Base-by-base conservation (phyloP, 2,888 invertebrate genomes). In the Acleris emargana region DNA sequence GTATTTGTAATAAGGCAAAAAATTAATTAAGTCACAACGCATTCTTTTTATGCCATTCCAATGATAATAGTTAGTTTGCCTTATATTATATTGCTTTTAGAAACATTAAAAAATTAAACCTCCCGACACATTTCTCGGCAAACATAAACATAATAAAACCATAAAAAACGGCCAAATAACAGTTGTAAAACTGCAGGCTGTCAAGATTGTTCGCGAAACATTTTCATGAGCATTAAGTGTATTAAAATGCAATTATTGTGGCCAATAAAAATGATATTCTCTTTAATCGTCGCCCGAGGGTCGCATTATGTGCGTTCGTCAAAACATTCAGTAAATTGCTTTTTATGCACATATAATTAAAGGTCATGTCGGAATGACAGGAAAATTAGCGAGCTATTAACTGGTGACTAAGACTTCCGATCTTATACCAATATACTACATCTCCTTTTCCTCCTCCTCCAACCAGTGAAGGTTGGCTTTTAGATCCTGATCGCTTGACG, bases 201-300 rank as follows among this genome's bases (percentile, higher is more conserved):
- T 75, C 75, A 75, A 75, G 73, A 71, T 72, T 72, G 71, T 71
- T 73, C 71, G 69, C 68, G 71, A 69, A 72, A 75, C 70, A 73
- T 74, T 79, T 82, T 78, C 71, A 75, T 74, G 72, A 69, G 69
- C 75, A 77, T 80, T 81, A 75, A 76, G 71, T 79, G 71, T 79
- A 85, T 84, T 82, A 84, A 84, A 86, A 83, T 78, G 81, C 80
- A 85, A 86, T 87, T 87, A 86, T 86, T 81, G 80, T 75, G 78
- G 79, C 78, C 80, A 79, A 86, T 84, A 82, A 81, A 81, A 77
- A 73, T 62, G 73, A 75, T 78, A 72, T 70, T 68, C 72, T 71
- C 72, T 78, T 75, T 85, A 85, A 84, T 81, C 76, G 72, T 78
- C 73, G 79, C 83, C 79, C 69, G 57, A 70, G 78, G 79, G 75